Evolutionary conservation across 2,888 invertebrate species (phyloP).

Genomic region (Drosophila pseudotalamancana): DNA sequence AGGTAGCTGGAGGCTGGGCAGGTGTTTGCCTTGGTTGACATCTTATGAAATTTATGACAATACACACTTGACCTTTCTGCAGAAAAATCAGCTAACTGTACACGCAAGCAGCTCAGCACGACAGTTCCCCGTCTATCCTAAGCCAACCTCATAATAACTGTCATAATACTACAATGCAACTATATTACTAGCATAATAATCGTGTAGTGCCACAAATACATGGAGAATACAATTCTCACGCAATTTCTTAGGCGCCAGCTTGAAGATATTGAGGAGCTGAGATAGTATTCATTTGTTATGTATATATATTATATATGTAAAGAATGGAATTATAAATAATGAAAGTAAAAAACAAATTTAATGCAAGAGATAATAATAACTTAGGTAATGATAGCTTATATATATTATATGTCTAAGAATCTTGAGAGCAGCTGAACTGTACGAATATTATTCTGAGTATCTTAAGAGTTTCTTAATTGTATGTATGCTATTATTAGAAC

Average conservation of each 20-base stretch:
- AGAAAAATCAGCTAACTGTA: slow-evolving; percentile 57
- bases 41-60: slow-evolving; percentile 73
- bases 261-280: not conserved
- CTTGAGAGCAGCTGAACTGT: no score
- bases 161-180: slow-evolving; percentile 61
- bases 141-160: slow-evolving; percentile 38
- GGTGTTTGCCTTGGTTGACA: slow-evolving; percentile 45
- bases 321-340: no score
- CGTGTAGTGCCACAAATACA: not conserved
- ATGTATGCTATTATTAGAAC: no score
- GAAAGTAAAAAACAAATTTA: no score
- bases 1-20: slow-evolving; percentile 35
- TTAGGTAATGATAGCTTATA: no score
- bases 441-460: no score
- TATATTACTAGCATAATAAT: slow-evolving; percentile 26
- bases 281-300: no score
- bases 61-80: slow-evolving; percentile 42
- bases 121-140: not conserved
- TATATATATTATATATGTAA: no score
- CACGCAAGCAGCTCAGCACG: slow-evolving; percentile 19
- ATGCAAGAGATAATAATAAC: no score
- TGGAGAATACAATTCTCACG: not conserved
- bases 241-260: slow-evolving; percentile 14
- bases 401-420: no score
- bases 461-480: no score